These are phyloP conservation scores for Paramormyrops hopkinsi DNA, from an alignment of 2,797 vertebrate species.

Conservation along the genomic window DNA sequence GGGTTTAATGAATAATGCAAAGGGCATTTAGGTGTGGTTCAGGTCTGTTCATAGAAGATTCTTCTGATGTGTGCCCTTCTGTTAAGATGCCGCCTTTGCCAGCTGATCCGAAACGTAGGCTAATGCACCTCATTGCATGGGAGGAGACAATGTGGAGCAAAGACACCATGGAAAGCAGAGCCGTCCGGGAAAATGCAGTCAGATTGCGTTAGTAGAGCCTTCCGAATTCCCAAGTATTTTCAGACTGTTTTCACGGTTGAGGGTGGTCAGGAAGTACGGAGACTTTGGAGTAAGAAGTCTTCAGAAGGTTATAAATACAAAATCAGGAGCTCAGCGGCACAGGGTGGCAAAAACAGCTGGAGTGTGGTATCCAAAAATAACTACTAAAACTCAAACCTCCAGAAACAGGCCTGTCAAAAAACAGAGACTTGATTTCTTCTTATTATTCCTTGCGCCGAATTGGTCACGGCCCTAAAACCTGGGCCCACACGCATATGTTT, in stretches of 20 bases:
- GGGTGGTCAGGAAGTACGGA: not conserved
- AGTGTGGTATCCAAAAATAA: not conserved
- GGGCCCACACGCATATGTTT: not conserved
- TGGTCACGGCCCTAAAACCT: not conserved
- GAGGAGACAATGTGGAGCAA: not conserved
- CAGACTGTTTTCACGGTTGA: not conserved
- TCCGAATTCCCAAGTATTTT: not conserved
- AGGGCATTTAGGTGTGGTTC: not conserved
- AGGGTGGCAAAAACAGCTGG: slow-evolving; percentile 10
- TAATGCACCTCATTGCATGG: no score
- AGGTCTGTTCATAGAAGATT: not conserved
- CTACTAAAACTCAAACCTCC: slow-evolving; percentile 2
- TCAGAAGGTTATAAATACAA: slow-evolving; percentile 4
- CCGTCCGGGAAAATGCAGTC: not conserved
- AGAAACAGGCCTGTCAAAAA: not conserved
- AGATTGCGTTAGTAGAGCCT: not conserved
- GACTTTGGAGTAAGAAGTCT: not conserved
- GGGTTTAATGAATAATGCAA: slow-evolving; percentile 18
- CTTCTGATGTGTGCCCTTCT: not conserved
- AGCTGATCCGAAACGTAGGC: not conserved
- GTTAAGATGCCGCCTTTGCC: not conserved
- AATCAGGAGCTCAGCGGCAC: not conserved
- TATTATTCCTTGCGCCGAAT: not conserved
- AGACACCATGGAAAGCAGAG: not conserved
- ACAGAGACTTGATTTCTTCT: not conserved